Evolutionary conservation across 2,888 invertebrate genomes (phyloP).

Genomic region (Hybos culiciformis): DNA sequence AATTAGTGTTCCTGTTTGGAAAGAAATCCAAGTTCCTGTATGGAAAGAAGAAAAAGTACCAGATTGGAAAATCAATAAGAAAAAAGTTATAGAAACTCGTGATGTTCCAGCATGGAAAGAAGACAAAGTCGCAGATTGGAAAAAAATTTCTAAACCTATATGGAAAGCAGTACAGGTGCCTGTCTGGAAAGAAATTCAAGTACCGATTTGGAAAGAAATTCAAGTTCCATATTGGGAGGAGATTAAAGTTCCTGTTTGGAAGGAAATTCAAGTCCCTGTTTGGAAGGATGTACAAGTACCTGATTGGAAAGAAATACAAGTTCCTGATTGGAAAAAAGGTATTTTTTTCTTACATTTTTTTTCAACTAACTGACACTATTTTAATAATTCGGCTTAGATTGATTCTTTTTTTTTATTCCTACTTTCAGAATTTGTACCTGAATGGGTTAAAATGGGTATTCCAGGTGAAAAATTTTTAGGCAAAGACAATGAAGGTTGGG

Average conservation of each 20-base stretch:
- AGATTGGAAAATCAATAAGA: conserved; percentile 54
- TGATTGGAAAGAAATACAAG: conserved; percentile 52
- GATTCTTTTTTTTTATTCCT: conserved; percentile 34
- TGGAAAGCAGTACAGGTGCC: conserved; percentile 63
- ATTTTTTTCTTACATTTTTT: too few species aligned
- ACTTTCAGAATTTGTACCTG: conserved; percentile 53
- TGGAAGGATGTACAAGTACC: conserved; percentile 63
- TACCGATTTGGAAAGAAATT: conserved; percentile 54
- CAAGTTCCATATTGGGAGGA: conserved; percentile 45
- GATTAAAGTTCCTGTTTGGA: conserved; percentile 31
- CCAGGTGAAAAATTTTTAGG: conserved; percentile 70
- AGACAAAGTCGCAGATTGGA: conserved; percentile 54
- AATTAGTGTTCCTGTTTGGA: conserved; percentile 61
- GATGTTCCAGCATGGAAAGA: conserved; percentile 64
- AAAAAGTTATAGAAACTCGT: conserved; percentile 46
- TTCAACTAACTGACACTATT: too few species aligned
- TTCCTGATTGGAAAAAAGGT: conserved; percentile 41
- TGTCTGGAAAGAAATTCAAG: conserved; percentile 51
- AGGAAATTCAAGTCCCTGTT: conserved; percentile 36
- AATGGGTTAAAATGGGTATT: conserved; percentile 48
- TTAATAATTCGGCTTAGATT: too few species aligned
- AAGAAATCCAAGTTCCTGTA: conserved; percentile 58
- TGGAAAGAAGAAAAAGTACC: conserved; percentile 63
- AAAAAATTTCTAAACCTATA: conserved; percentile 36
- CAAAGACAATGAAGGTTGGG: conserved; percentile 69